Evolutionary conservation across 2,113 vertebrate genomes (phyloP).

Genomic region (Siniperca knerii): DNA sequence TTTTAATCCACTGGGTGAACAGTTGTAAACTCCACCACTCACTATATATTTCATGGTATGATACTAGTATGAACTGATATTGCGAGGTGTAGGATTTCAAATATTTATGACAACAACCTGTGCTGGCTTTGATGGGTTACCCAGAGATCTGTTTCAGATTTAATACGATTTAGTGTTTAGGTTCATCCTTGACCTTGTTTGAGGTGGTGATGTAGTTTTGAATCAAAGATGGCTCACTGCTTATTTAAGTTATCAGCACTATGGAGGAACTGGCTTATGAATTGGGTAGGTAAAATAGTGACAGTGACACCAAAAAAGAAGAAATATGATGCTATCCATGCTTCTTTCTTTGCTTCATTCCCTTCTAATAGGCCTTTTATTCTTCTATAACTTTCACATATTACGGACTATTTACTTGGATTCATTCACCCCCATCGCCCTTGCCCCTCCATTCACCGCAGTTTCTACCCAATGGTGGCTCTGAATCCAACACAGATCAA

Average conservation of each 20-base stretch:
- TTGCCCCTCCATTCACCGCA: conserved; percentile 38
- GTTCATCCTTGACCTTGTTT: conserved; percentile 33
- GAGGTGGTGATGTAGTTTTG: conserved; percentile 13
- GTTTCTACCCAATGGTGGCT: conserved; percentile 54
- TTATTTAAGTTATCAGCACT: conserved; percentile 15
- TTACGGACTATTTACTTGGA: conserved; percentile 16
- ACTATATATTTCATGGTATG: conserved; percentile 47
- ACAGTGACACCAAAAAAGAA: conserved; percentile 12
- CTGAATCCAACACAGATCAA: conserved; percentile 71
- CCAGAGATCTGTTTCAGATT: conserved; percentile 29
- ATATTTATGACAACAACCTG: conserved; percentile 39
- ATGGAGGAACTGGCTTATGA: not conserved
- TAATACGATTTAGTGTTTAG: conserved; percentile 39
- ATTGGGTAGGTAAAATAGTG: not conserved
- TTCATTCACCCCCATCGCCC: conserved; percentile 44
- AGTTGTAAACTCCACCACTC: conserved; percentile 16
- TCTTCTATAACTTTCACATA: conserved; percentile 19
- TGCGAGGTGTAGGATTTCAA: conserved; percentile 33
- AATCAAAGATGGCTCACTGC: conserved; percentile 16
- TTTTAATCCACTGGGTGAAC: conserved; percentile 14
- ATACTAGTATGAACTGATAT: conserved; percentile 13
- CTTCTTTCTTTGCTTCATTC: conserved; percentile 22
- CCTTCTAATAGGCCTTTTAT: conserved; percentile 11
- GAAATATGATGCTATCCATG: not conserved
- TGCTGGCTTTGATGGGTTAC: conserved; percentile 28